These are phyloP conservation scores for Tragelaphus oryx DNA, from an alignment of 2,797 vertebrate genomes.

Conservation along the genomic window DNA sequence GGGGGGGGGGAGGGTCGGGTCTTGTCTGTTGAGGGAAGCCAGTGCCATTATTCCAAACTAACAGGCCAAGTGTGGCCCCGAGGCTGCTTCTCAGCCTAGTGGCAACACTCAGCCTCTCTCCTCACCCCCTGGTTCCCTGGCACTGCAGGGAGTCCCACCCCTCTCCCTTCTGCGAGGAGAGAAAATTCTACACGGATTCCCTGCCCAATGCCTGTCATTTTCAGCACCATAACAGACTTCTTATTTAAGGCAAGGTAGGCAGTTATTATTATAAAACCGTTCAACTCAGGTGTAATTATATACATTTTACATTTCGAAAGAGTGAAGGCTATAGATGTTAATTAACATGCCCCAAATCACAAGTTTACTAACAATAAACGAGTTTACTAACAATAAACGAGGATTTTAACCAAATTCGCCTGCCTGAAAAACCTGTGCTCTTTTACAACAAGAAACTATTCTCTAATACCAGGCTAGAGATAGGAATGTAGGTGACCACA, in stretches of 20 bases:
- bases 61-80: not conserved
- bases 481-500: not conserved
- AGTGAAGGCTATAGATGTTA: constrained; percentile 34
- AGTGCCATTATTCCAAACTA: not conserved
- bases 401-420: not conserved
- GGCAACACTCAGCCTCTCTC: not conserved
- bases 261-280: constrained; percentile 26
- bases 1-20: too few species aligned
- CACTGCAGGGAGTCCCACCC: not conserved
- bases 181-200: not conserved
- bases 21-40: too few species aligned
- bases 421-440: not conserved
- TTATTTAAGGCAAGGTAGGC: constrained; percentile 19
- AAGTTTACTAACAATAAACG: not conserved
- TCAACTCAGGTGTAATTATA: not conserved
- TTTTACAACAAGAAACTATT: not conserved
- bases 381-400: not conserved
- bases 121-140: not conserved
- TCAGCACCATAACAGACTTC: not conserved
- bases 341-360: constrained; percentile 21
- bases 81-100: not conserved
- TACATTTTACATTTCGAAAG: constrained; percentile 16
- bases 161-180: not conserved
- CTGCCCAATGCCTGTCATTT: not conserved
- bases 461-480: not conserved